Base-by-base conservation (phyloP, 2,113 vertebrate species). In the Haemorhous mexicanus region DNA sequence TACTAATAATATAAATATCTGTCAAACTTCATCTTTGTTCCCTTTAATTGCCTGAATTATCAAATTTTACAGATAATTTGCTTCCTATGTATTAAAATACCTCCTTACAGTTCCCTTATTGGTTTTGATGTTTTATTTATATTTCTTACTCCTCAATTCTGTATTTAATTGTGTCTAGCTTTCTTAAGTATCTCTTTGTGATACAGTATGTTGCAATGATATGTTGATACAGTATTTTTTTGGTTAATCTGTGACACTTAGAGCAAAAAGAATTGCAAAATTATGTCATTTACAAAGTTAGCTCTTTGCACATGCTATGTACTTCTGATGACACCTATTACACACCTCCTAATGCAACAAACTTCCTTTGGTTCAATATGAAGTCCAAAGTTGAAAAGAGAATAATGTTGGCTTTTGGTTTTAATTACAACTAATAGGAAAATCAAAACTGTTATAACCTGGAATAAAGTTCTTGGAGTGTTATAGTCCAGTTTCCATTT, bases 41-140 rank as follows among this genome's bases (percentile, higher is more conserved):
- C 21, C 14, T 73, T 81, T 86, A 95, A 90, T 90, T 93, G 68
- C 64, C 68, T 62, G 33, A 87, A 94, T 62, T 53, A 80, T 39
- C 44, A 80, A 73, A 80, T 23, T 80, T 89, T 44, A 49, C 19
- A 52, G 47, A 85, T 61, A 2, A 78, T 80, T 64, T 84, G 1
- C 35, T 94, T 83, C 16, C 30, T 66, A 17, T 80, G 19, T 37
- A 74, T 75, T 93, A 66, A 92, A 94, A 89, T 33, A 64, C 9
- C 8, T 70, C 22, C 49, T 89, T 43, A 35, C 7, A 21, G 7
- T 63, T 95, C 12, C 10, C 32, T 94, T 81, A 27, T 46, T 72
- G 33, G 37, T 76, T 78, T 94, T 91, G n/a, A 95, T 94, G 35
- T 75, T 94, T 94, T 82, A 76, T 91, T 93, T 93, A 64, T 66